Evolutionary conservation across 2,113 vertebrate species (phyloP).

Genomic region (Pomatorhinus ruficollis): DNA sequence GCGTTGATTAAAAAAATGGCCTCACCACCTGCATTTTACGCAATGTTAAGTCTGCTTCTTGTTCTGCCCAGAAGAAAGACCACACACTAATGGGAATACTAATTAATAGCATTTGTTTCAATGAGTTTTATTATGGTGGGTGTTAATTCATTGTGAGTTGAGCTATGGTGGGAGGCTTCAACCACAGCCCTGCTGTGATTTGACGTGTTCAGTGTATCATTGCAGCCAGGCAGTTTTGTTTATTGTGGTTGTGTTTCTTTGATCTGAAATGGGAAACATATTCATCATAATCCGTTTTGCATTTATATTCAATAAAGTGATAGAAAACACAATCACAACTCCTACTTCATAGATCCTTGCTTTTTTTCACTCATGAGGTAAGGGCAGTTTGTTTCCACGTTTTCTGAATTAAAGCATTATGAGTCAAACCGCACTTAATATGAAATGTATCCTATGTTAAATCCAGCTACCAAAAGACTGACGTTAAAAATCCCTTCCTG

Average conservation of each 20-base stretch:
- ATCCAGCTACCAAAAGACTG: background rate
- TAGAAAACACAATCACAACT: background rate
- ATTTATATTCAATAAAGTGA: background rate
- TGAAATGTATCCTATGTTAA: background rate
- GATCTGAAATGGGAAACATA: conserved; percentile 3
- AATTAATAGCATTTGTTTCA: background rate
- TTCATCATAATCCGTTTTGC: background rate
- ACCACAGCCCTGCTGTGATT: background rate
- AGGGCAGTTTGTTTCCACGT: background rate
- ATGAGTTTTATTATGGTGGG: background rate
- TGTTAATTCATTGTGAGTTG: background rate
- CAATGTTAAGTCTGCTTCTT: background rate
- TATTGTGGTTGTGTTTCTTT: conserved; percentile 14
- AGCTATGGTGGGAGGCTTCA: background rate
- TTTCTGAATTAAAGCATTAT: background rate
- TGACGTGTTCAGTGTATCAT: background rate
- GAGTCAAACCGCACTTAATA: background rate
- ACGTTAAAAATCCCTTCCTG: background rate
- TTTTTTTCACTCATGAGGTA: background rate
- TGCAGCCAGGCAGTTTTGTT: conserved; percentile 19
- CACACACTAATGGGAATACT: background rate
- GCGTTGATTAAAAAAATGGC: background rate
- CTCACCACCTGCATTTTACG: background rate
- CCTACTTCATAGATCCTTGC: background rate
- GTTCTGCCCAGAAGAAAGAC: conserved; percentile 1